These are phyloP conservation scores for Pteropus rufus DNA, from an alignment of 2,797 vertebrate genomes.

Conservation along the genomic window DNA sequence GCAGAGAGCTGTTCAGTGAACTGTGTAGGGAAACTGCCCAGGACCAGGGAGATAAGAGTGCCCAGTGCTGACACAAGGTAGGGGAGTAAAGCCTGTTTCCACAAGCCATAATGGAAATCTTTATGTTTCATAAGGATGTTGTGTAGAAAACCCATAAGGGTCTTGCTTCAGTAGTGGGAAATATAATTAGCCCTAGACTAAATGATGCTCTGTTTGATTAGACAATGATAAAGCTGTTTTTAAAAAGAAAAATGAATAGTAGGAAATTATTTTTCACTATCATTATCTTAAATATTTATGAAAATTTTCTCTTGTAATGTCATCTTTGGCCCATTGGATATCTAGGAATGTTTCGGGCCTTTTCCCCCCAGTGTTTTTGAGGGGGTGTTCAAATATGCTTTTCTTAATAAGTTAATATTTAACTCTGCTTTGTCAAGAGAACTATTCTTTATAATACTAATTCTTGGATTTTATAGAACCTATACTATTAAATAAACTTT, in stretches of 20 bases:
- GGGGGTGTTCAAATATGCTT: neutral
- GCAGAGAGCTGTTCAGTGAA: neutral
- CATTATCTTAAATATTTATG: neutral
- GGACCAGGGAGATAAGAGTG: neutral
- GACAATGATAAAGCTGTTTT: neutral
- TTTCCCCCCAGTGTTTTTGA: neutral
- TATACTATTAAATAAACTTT: neutral
- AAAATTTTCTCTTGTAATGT: neutral
- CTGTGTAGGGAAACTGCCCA: neutral
- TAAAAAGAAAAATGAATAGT: neutral
- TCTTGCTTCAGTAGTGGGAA: neutral
- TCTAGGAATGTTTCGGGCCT: neutral
- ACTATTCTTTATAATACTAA: neutral
- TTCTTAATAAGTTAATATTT: neutral
- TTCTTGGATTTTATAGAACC: neutral
- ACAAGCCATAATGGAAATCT: neutral
- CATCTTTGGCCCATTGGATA: neutral
- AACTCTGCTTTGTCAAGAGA: neutral
- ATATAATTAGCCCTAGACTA: neutral
- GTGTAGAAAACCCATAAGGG: neutral
- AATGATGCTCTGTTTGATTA: neutral
- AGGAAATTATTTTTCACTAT: neutral
- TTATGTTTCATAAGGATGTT: neutral
- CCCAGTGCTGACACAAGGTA: neutral
- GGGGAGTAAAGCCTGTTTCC: neutral